phyloP scores from a whole-genome alignment of 2,113 vertebrate species.

The Nesospiza acunhae region DNA sequence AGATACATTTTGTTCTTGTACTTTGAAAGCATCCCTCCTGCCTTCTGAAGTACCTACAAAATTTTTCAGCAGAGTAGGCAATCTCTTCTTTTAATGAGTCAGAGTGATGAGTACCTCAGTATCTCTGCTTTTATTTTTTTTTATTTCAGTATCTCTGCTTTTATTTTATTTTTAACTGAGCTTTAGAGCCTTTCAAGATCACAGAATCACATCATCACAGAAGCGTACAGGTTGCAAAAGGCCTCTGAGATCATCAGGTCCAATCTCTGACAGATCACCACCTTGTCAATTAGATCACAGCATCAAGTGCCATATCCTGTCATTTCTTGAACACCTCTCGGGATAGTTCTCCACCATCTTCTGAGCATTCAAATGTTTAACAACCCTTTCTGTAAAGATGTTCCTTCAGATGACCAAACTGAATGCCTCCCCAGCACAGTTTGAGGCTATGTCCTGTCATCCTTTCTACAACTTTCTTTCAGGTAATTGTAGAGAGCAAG shows the following conservation, averaged over 20 bases:
- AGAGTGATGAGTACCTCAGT: background rate
- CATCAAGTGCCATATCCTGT: fast-evolving
- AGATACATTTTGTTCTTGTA: background rate
- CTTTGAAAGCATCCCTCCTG: background rate
- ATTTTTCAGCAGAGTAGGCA: background rate
- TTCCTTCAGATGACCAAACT: background rate
- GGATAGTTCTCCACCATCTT: background rate
- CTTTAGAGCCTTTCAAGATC: background rate
- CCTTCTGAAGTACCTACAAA: background rate
- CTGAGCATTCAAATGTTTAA: background rate
- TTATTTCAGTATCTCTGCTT: background rate
- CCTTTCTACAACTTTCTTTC: background rate
- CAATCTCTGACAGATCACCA: no score
- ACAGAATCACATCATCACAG: background rate
- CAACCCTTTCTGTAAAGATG: background rate
- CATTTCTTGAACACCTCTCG: background rate
- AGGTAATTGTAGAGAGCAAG: background rate
- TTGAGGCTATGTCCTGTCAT: background rate
- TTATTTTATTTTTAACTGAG: background rate
- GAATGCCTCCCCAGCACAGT: background rate
- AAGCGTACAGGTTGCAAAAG: background rate
- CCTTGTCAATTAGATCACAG: background rate
- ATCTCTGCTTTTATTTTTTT: background rate
- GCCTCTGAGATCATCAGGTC: background rate
- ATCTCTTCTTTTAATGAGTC: background rate